A percentile compares a stretch with the other conserved stretches of the same genome.
These are phyloP conservation scores for Trematocara marginatum DNA, from an alignment of 2,113 vertebrate genomes.

Conservation along the genomic window DNA sequence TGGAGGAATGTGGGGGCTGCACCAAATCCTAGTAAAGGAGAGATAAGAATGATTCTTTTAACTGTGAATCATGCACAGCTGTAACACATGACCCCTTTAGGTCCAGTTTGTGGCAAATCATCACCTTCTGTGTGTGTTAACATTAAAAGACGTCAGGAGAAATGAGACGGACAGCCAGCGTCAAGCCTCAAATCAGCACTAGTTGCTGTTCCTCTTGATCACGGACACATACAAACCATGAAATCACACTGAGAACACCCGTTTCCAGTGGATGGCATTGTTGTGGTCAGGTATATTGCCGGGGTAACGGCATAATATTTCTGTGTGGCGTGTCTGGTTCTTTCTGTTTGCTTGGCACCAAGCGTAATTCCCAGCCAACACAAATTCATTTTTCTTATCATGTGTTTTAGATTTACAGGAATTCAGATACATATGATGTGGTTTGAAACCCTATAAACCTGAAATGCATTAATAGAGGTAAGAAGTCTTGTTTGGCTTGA, in stretches of 20 bases:
- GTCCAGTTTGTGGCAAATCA: neutral
- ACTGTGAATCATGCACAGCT: neutral
- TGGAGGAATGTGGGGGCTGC: neutral
- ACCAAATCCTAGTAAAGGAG: neutral
- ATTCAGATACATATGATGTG: conserved; percentile 11
- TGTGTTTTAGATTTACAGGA: conserved; percentile 54
- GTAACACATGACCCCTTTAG: neutral
- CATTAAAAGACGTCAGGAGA: neutral
- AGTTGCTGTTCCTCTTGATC: neutral
- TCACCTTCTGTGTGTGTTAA: neutral
- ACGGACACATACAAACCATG: neutral
- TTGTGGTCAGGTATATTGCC: conserved; percentile 43
- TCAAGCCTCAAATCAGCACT: neutral
- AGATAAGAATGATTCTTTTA: neutral
- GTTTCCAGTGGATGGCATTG: conserved; percentile 7
- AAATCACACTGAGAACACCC: conserved; percentile 12
- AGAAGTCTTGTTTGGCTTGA: neutral
- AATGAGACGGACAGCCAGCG: neutral
- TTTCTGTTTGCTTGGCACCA: conserved; percentile 35
- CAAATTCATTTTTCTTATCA: conserved; percentile 33
- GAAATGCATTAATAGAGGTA: neutral
- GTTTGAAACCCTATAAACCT: neutral
- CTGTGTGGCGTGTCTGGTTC: conserved; percentile 35
- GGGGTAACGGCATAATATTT: conserved; percentile 47
- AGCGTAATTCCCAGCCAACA: conserved; percentile 14